Conservation (phyloP, 37 sponge, comb jelly and placozoan species). For the Crambe crambe region DNA sequence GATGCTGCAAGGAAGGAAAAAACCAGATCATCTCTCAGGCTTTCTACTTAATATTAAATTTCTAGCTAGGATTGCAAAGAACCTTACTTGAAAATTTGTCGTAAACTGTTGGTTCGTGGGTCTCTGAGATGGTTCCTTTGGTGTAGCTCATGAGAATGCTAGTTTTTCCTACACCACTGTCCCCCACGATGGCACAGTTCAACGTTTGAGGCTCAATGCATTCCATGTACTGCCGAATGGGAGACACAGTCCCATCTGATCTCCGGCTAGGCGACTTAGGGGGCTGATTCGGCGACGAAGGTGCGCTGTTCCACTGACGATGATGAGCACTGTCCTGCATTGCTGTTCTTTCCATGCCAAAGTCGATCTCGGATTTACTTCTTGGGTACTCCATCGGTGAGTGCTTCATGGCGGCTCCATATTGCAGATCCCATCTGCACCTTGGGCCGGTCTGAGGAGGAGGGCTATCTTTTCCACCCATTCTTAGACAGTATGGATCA, state of each 20-base stretch:
- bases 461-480: constrained; percentile 76
- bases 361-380: constrained; percentile 33
- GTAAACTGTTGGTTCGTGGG: constrained; percentile 73
- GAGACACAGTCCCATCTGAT: constrained; percentile 27
- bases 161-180: constrained; percentile 86
- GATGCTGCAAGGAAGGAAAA: constrained; percentile 41
- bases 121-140: constrained; percentile 60
- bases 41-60: not conserved
- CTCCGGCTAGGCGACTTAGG: not conserved
- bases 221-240: constrained; percentile 60
- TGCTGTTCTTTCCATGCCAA: not conserved
- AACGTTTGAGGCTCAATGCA: constrained; percentile 48
- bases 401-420: not conserved
- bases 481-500: no score
- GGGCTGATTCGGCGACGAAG: not conserved
- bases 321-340: not conserved
- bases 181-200: constrained; percentile 68
- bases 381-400: constrained; percentile 26
- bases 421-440: constrained; percentile 5
- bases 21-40: not conserved
- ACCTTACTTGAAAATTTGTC: constrained; percentile 83
- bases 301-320: not conserved
- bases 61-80: not conserved
- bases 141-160: constrained; percentile 72
- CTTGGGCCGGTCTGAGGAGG: constrained; percentile 31